Evolutionary conservation across 2,888 invertebrate species (phyloP).

Genomic region (Reticulitermes lucifugus): DNA sequence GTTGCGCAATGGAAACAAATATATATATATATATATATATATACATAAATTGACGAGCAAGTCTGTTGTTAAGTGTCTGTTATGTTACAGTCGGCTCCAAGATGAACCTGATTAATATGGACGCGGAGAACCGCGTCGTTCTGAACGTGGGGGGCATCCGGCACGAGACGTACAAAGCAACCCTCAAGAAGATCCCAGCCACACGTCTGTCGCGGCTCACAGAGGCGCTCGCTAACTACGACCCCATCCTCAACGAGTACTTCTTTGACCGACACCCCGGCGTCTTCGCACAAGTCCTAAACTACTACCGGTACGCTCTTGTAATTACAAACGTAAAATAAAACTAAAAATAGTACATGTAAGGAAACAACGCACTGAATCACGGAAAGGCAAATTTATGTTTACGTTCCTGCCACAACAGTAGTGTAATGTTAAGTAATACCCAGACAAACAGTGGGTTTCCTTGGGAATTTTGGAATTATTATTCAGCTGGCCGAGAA

Average conservation of each 20-base stretch:
- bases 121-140: slow-evolving; percentile 98
- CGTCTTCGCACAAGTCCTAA: slow-evolving; percentile 95
- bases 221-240: slow-evolving; percentile 98
- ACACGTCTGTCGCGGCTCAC: slow-evolving; percentile 93
- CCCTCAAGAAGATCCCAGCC: slow-evolving; percentile 97
- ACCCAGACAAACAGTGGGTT: too few relatives aligned
- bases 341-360: too few relatives aligned
- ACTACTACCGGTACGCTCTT: slow-evolving; percentile 86
- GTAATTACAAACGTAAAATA: too few relatives aligned
- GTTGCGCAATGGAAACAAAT: too few relatives aligned
- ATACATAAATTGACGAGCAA: background rate
- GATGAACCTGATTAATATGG: slow-evolving; percentile 95
- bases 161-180: slow-evolving; percentile 96
- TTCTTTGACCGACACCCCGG: slow-evolving; percentile 99
- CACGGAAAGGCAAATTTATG: too few relatives aligned
- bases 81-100: slow-evolving; percentile 55
- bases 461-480: too few relatives aligned
- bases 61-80: background rate
- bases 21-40: too few relatives aligned
- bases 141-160: slow-evolving; percentile 98
- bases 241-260: slow-evolving; percentile 98
- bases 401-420: too few relatives aligned
- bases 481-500: too few relatives aligned
- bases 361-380: too few relatives aligned
- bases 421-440: too few relatives aligned